phyloP scores from a whole-genome alignment of 2,888 invertebrate genomes.

The Gortyna flavago region DNA sequence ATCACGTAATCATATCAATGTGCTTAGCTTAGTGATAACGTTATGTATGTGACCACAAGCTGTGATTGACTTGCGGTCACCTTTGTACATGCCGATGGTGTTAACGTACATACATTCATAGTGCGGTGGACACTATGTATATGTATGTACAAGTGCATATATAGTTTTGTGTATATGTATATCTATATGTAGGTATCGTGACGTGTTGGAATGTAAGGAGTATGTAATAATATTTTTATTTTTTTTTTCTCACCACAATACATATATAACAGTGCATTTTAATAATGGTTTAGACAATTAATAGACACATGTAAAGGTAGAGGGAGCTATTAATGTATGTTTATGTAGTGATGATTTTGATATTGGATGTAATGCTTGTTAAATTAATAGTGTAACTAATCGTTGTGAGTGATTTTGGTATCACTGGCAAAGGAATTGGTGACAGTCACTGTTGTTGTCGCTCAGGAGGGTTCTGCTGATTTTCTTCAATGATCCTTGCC shows the following conservation, averaged over 20 bases:
- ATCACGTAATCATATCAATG: conserved; percentile 53
- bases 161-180: not conserved
- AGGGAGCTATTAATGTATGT: conserved; percentile 12
- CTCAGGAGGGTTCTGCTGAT: not conserved
- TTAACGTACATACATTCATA: conserved; percentile 12
- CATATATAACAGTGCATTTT: too few relatives aligned
- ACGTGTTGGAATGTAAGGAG: conserved; percentile 15
- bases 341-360: not conserved
- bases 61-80: conserved; percentile 72
- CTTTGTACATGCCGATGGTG: conserved; percentile 54
- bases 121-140: conserved; percentile 30
- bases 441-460: not conserved
- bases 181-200: too few relatives aligned
- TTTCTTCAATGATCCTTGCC: not conserved
- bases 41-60: conserved; percentile 62
- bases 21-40: conserved; percentile 47
- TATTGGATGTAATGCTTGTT: too few relatives aligned
- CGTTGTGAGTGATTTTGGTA: not conserved
- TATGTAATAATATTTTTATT: too few relatives aligned
- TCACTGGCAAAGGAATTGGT: not conserved
- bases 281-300: too few relatives aligned
- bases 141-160: too few relatives aligned
- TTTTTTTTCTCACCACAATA: too few relatives aligned
- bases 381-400: not conserved
- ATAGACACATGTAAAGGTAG: too few relatives aligned